Evolutionary conservation across 92 coral and sea anemone species (phyloP).

Genomic region (Palythoa grandiflora): DNA sequence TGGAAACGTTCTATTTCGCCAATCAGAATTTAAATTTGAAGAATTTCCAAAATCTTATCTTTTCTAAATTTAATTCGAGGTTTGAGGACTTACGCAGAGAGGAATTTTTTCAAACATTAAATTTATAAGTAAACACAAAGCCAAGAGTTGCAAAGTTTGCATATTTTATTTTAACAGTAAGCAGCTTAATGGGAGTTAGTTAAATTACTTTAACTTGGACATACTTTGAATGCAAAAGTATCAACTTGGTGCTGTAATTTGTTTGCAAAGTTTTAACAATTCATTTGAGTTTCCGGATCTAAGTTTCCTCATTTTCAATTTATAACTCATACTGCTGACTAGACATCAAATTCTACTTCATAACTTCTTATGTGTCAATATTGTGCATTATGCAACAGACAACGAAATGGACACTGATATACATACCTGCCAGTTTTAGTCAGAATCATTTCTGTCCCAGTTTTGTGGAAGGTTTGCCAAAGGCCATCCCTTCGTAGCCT

Average conservation of each 20-base stretch:
- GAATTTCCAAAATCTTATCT: neutral
- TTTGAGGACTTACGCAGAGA: neutral
- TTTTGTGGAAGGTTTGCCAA: constrained; percentile 78
- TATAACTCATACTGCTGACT: neutral
- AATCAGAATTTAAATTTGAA: neutral
- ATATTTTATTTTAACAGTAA: too few species aligned
- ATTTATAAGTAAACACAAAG: neutral
- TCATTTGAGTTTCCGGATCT: neutral
- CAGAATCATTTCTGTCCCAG: constrained; percentile 93
- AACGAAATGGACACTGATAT: constrained; percentile 1
- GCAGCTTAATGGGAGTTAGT: too few species aligned
- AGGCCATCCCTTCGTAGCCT: constrained; percentile 71
- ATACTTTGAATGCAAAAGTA: too few species aligned
- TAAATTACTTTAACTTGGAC: too few species aligned
- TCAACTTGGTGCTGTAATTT: too few species aligned
- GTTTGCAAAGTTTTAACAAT: too few species aligned
- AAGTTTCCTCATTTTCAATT: neutral
- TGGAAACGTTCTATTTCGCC: neutral
- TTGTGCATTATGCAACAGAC: neutral
- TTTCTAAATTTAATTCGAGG: too few species aligned
- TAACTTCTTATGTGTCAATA: neutral
- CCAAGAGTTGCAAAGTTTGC: neutral
- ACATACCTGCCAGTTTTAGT: constrained; percentile 93
- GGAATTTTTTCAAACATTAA: neutral
- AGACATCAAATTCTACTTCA: neutral